phyloP scores from a whole-genome alignment of 1,140 invertebrate genomes.

The Drosophila rhopaloa region DNA sequence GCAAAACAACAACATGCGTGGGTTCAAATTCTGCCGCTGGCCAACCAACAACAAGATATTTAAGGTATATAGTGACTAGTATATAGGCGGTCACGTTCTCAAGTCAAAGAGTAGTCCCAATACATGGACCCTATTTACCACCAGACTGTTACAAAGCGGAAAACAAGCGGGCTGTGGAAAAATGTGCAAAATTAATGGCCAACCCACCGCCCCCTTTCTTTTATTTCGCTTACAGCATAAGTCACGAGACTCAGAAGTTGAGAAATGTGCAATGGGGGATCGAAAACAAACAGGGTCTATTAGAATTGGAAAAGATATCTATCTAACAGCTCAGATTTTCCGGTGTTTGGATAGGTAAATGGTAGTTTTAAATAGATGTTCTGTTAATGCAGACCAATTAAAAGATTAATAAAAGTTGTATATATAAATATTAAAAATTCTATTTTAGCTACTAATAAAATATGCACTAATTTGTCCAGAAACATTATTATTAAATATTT shows the following conservation, averaged over 20 bases:
- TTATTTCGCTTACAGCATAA: slow-evolving; percentile 23
- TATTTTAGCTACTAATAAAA: too few relatives aligned
- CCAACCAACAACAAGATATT: slow-evolving; percentile 58
- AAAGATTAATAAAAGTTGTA: too few relatives aligned
- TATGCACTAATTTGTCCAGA: too few relatives aligned
- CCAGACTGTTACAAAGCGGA: slow-evolving; percentile 65
- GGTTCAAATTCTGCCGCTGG: slow-evolving; percentile 56
- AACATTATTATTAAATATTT: too few relatives aligned
- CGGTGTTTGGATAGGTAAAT: neutral
- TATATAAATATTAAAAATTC: too few relatives aligned
- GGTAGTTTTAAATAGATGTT: neutral
- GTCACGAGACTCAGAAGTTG: slow-evolving; percentile 32
- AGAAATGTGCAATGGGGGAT: slow-evolving; percentile 17
- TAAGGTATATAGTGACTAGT: slow-evolving; percentile 17
- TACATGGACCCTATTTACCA: slow-evolving; percentile 61
- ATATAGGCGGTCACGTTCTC: slow-evolving; percentile 74
- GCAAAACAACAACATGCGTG: slow-evolving; percentile 65
- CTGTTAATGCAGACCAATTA: neutral
- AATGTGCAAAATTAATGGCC: slow-evolving; percentile 65
- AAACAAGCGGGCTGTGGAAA: slow-evolving; percentile 63
- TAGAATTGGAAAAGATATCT: neutral
- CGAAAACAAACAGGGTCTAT: slow-evolving; percentile 21
- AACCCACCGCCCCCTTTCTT: slow-evolving; percentile 1
- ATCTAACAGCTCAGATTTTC: neutral
- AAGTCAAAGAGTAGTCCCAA: slow-evolving; percentile 57